These are phyloP conservation scores for Drosophila micromelanica DNA, from an alignment of 1,140 invertebrate genomes.

Conservation along the genomic window DNA sequence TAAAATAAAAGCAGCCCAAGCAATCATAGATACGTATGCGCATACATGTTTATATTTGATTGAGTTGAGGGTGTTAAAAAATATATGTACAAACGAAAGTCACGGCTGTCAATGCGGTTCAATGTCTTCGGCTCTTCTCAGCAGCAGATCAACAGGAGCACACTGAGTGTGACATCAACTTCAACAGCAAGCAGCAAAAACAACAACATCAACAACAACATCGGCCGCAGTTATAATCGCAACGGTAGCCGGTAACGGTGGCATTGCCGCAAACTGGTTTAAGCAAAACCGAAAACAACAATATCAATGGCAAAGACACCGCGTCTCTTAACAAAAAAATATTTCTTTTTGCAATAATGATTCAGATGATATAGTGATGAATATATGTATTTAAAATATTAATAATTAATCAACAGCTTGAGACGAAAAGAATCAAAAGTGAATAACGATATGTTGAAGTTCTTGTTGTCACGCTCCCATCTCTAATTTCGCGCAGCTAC, in stretches of 20 bases:
- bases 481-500: slow-evolving; percentile 43
- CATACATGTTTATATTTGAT: slow-evolving; percentile 12
- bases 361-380: neutral
- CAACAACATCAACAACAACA: neutral
- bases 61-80: slow-evolving; percentile 59
- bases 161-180: slow-evolving; percentile 18
- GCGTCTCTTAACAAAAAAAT: slow-evolving; percentile 46
- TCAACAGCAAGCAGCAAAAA: neutral
- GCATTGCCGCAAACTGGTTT: slow-evolving; percentile 70
- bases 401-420: too few species aligned
- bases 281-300: slow-evolving; percentile 28
- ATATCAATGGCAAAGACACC: slow-evolving; percentile 48
- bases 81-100: slow-evolving; percentile 74
- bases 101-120: slow-evolving; percentile 71
- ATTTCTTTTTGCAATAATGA: slow-evolving; percentile 12
- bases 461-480: slow-evolving; percentile 40
- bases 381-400: too few species aligned
- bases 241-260: slow-evolving; percentile 71
- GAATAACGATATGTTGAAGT: neutral
- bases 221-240: slow-evolving; percentile 17
- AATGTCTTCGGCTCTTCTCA: slow-evolving; percentile 58
- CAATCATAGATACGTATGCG: neutral
- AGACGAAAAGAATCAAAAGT: neutral
- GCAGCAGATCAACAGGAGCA: slow-evolving; percentile 13
- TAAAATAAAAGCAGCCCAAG: slow-evolving; percentile 28